Conservation (phyloP, 2,888 invertebrate genomes). For the Pammene aurita region DNA sequence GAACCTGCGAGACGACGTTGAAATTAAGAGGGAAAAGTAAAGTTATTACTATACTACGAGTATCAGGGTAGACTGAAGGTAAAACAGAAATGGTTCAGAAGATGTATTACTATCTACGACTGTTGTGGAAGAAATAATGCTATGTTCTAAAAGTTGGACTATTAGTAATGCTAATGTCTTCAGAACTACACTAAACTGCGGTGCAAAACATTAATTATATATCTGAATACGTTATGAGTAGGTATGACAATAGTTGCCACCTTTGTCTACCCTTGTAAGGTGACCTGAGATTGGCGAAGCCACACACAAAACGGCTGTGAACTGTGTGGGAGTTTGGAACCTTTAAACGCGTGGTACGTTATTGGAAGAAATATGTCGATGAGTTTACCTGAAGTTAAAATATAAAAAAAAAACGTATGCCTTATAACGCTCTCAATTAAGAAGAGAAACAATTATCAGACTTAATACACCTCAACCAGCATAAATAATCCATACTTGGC, state of each 20-base stretch:
- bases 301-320: background rate
- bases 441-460: too few relatives aligned
- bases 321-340: background rate
- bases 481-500: slow-evolving; percentile 37
- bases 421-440: too few relatives aligned
- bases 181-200: background rate
- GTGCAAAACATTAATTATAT: background rate
- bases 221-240: slow-evolving; percentile 6
- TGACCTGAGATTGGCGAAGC: slow-evolving; percentile 16
- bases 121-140: background rate
- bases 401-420: background rate
- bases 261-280: slow-evolving; percentile 12
- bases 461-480: background rate
- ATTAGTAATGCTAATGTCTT: background rate
- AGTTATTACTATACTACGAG: background rate
- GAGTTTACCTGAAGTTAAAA: too few relatives aligned
- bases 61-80: background rate
- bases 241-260: slow-evolving; percentile 16
- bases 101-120: too few relatives aligned
- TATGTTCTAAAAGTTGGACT: background rate
- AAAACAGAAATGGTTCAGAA: too few relatives aligned
- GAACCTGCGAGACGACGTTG: background rate
- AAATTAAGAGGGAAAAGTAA: slow-evolving; percentile 3
- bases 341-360: background rate
- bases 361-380: background rate